Base-by-base conservation (phyloP, 2,797 vertebrate species). In the Knipowitschia caucasica region DNA sequence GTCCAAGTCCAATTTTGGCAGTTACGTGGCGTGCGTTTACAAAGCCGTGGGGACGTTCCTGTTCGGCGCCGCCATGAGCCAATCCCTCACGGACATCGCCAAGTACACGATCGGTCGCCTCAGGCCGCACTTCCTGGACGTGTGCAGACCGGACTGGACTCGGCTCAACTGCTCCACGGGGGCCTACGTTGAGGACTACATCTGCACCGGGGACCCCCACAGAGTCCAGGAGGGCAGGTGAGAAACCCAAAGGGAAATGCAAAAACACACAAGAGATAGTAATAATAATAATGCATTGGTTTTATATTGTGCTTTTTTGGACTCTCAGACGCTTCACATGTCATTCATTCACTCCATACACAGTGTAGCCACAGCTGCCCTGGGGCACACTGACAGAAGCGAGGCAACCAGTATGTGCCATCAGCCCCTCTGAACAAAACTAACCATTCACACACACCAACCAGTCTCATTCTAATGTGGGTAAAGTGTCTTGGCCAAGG, bases 31-130 rank as follows among this genome's bases (percentile, higher is more conserved):
- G 68, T 86, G 89, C 59, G 75, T 95, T 68, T 99, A 99, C 89
- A 98, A 98, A 88, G 92, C 92, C 35, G 53, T 96, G 2, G 97
- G 96, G 30, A 92, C 93, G 50, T 99, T 98, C 80, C 46, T 99
- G 33, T 98, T 99, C 14, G 97, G 96, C 24, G 96, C 94, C 0
- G 93, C 92, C n/a, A 92, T 94, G 81, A 99, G 95, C 82, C 97
- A 99, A 80, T 98, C 96, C 0, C 82, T 99, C 73, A 98, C 96
- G 1, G 95, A 99, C 89, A 99, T 98, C 73, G 96, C 94, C 77
- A 99, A 99, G 78, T 99, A 98, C 65, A 95, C 95, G 0, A 94
- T 99, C 31, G 97, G 97, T 1, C 92, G 96, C n/a, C 87, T 99
- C 69, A 87, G 97, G 66, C 97, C 97, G 24, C 96, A 99, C 85